These are phyloP conservation scores for Teinopalpus imperialis DNA, from an alignment of 2,888 invertebrate genomes.

Conservation along the genomic window DNA sequence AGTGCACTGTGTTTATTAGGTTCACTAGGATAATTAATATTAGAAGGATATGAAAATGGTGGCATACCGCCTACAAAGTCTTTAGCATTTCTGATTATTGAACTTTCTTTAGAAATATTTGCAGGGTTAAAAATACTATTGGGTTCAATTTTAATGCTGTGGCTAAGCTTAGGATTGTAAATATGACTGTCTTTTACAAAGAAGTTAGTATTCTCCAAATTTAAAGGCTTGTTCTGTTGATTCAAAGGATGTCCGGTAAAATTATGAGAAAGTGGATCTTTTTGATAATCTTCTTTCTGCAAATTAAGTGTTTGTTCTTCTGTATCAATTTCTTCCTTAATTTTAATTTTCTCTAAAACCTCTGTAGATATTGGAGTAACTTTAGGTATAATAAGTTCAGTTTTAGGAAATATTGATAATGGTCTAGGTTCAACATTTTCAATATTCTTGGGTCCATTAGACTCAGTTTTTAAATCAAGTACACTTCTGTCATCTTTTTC, in stretches of 20 bases:
- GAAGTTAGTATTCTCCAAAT: slow-evolving; percentile 73
- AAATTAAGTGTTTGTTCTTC: slow-evolving; percentile 67
- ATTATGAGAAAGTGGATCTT: slow-evolving; percentile 72
- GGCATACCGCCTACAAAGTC: slow-evolving; percentile 67
- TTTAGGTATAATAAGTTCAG: slow-evolving; percentile 84
- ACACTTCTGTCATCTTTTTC: slow-evolving; percentile 67
- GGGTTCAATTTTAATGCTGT: slow-evolving; percentile 71
- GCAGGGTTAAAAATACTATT: slow-evolving; percentile 70
- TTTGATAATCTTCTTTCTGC: slow-evolving; percentile 71
- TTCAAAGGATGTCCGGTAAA: slow-evolving; percentile 62
- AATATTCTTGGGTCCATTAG: slow-evolving; percentile 46
- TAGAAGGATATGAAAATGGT: slow-evolving; percentile 63
- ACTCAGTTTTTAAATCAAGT: slow-evolving; percentile 70
- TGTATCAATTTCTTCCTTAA: slow-evolving; percentile 75
- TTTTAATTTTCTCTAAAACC: slow-evolving; percentile 72
- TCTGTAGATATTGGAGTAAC: slow-evolving; percentile 80
- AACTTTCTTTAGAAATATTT: slow-evolving; percentile 68
- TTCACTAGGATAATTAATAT: slow-evolving; percentile 66
- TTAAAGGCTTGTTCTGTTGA: slow-evolving; percentile 66
- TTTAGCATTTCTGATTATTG: slow-evolving; percentile 70
- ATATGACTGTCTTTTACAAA: slow-evolving; percentile 74
- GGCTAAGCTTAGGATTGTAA: slow-evolving; percentile 67
- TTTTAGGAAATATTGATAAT: slow-evolving; percentile 73
- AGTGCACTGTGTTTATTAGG: slow-evolving; percentile 68
- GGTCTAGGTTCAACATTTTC: slow-evolving; percentile 59